phyloP scores from a whole-genome alignment of 2,888 invertebrate genomes.

The Lithosia quadra region DNA sequence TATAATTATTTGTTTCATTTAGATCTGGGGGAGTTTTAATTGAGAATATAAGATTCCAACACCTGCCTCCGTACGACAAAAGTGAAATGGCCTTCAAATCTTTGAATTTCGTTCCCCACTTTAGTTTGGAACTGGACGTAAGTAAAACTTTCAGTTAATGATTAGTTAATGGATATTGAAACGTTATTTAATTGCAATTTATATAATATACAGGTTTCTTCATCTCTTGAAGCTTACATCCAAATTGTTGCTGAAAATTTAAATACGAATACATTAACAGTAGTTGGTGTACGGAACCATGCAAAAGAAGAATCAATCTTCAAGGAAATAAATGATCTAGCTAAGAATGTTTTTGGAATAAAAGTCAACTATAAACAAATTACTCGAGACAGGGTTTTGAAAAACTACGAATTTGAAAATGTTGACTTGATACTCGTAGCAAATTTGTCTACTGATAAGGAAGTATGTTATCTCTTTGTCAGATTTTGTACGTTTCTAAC shows the following conservation, averaged over 20 bases:
- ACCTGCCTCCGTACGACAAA: conserved; percentile 32
- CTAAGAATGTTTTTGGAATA: conserved; percentile 27
- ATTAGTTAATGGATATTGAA: background rate
- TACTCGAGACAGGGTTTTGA: conserved; percentile 12
- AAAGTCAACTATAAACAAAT: conserved; percentile 40
- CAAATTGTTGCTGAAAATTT: conserved; percentile 58
- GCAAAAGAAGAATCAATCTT: conserved; percentile 28
- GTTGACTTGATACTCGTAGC: conserved; percentile 47
- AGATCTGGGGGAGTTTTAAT: conserved; percentile 61
- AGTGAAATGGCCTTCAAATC: conserved; percentile 35
- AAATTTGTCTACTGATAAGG: conserved; percentile 43
- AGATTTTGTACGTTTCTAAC: background rate
- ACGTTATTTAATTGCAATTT: background rate
- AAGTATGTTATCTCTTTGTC: conserved; percentile 32
- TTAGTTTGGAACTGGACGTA: conserved; percentile 38
- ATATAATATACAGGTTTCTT: conserved; percentile 30
- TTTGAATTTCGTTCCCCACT: conserved; percentile 43
- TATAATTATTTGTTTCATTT: conserved; percentile 21
- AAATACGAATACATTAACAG: conserved; percentile 41
- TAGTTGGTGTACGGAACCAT: conserved; percentile 39
- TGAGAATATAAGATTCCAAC: conserved; percentile 44
- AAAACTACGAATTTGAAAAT: conserved; percentile 18
- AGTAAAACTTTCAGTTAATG: conserved; percentile 26
- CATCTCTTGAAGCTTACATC: conserved; percentile 47
- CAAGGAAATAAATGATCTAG: conserved; percentile 32